Evolutionary conservation across 2,888 invertebrate species (phyloP).

Genomic region (Gymnoscelis rufifasciata): DNA sequence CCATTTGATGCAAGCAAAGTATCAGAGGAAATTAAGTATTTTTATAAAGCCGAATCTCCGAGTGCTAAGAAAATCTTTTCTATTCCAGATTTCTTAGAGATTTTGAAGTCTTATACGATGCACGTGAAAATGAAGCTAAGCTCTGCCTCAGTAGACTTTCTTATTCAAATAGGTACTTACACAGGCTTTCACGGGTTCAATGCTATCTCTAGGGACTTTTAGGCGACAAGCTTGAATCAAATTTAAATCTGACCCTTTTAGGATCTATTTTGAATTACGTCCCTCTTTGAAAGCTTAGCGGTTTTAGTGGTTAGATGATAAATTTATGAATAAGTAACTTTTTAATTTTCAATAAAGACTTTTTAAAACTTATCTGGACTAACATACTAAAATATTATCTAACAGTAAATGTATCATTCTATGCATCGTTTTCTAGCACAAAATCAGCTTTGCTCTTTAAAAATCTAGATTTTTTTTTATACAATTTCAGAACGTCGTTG

Average conservation of each 20-base stretch:
- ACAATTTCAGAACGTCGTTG: too few relatives aligned
- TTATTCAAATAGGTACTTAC: constrained; percentile 29
- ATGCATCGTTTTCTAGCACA: too few relatives aligned
- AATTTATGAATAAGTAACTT: neutral
- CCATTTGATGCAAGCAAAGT: too few relatives aligned
- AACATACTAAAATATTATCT: too few relatives aligned
- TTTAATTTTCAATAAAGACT: neutral
- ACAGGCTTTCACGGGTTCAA: constrained; percentile 25
- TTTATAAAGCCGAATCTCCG: too few relatives aligned
- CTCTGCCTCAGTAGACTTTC: constrained; percentile 14
- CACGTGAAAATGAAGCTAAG: constrained; percentile 5
- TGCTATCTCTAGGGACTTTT: constrained; percentile 24
- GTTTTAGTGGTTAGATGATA: neutral
- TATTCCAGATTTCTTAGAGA: too few relatives aligned
- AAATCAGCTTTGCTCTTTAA: too few relatives aligned
- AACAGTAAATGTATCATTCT: too few relatives aligned
- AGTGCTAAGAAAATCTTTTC: too few relatives aligned
- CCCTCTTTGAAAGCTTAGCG: constrained; percentile 3
- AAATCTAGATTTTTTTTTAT: too few relatives aligned
- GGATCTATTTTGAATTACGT: constrained; percentile 15
- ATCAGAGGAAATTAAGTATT: too few relatives aligned
- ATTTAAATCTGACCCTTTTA: constrained; percentile 33
- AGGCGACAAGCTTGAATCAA: constrained; percentile 31
- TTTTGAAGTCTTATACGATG: neutral
- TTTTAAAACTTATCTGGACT: too few relatives aligned